Base-by-base conservation (phyloP, 2,113 vertebrate genomes). In the Sapajus apella region DNA sequence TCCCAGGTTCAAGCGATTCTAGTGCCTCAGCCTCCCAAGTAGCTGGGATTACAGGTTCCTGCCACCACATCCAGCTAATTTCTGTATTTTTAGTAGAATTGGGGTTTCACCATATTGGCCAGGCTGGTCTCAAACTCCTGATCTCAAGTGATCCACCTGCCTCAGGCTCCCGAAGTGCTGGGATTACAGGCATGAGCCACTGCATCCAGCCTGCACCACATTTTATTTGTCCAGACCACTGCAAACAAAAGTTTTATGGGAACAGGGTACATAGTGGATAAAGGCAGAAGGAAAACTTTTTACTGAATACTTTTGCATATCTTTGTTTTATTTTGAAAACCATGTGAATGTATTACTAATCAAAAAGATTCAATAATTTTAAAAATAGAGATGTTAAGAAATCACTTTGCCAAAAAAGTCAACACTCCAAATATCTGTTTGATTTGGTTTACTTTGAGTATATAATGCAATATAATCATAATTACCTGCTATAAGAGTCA, bases 311-410 rank as follows among this genome's bases (percentile, higher is more conserved):
- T 0, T 64, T 96, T 94, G 45, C 10, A 37, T 81, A 56, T 68
- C 21, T 45, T 80, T 87, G 8, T 68, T 66, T 81, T 72, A 84
- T 79, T 91, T 95, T 77, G 43, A 91, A 95, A 97, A 55, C 2
- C n/a, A 64, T 30, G 45, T 70, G 18, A 72, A 35, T 77, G 56
- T 56, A 23, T 72, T 86, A 77, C 52, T 61, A 83, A 91, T 64
- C 8, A 79, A 91, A 83, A 82, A 40, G 23, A 47, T 72, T 25
- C 61, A 43, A 45, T 76, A 37, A 43, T 50, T 76, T 83, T 11
- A 32, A 56, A 68, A 52, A 55, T 18, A 70, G n/a, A 72, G 56
- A 82, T 37, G 70, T 61, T 70, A 86, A 82, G 17, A 9, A 82
- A 90, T 90, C 16, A 37, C 35, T 43, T 66, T 86, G 20, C 6